These are phyloP conservation scores for Argyrosomus japonicus DNA, from an alignment of 2,113 vertebrate species.

Conservation along the genomic window DNA sequence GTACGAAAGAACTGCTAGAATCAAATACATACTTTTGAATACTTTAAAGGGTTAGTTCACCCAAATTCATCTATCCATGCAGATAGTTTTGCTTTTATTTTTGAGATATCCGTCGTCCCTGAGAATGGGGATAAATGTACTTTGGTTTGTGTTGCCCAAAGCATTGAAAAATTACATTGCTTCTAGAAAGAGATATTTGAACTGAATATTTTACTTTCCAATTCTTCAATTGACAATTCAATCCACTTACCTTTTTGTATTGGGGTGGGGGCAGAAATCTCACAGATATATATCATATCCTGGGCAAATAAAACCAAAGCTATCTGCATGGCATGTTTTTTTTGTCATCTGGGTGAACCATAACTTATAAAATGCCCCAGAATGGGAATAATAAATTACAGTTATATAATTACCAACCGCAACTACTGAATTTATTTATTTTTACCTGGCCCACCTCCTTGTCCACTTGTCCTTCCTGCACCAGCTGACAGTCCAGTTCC, in stretches of 20 bases:
- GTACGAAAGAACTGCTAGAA: background rate
- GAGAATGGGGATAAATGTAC: background rate
- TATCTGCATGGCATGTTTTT: background rate
- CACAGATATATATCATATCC: background rate
- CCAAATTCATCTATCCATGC: background rate
- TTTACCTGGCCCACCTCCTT: slow-evolving; percentile 56
- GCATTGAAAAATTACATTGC: background rate
- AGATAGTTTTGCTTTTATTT: background rate
- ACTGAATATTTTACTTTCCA: background rate
- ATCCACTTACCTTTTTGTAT: background rate
- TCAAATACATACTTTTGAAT: background rate
- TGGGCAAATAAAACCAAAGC: background rate
- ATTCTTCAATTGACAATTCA: background rate
- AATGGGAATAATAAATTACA: slow-evolving; percentile 9
- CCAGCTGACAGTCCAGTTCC: slow-evolving; percentile 54
- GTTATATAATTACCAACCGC: background rate
- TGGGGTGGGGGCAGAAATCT: background rate
- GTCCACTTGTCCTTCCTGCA: slow-evolving; percentile 43
- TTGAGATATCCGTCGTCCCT: background rate
- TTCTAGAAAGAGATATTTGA: background rate
- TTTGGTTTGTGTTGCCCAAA: no score
- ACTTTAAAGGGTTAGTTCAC: no score
- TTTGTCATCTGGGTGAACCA: background rate
- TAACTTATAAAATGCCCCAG: background rate
- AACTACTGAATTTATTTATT: background rate